phyloP scores from a whole-genome alignment of 2,888 invertebrate species.

The Noctuana brunneofusca region DNA sequence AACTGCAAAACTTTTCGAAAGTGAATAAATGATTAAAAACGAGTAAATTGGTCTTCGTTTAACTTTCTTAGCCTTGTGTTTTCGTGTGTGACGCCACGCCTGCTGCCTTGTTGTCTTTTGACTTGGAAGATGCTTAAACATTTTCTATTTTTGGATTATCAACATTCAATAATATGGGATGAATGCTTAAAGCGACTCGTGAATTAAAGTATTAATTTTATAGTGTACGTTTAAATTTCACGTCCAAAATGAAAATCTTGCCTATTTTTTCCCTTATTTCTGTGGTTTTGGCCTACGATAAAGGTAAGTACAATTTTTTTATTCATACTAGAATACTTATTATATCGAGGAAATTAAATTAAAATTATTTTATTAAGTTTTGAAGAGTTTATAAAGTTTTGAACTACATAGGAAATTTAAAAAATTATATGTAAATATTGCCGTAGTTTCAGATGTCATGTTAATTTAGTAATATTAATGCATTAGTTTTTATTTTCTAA shows the following conservation, averaged over 20 bases:
- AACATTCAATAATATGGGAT: slow-evolving; percentile 35
- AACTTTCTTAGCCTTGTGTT: slow-evolving; percentile 26
- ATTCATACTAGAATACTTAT: background rate
- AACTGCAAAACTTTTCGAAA: slow-evolving; percentile 23
- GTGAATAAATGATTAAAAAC: slow-evolving; percentile 13
- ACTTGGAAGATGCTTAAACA: slow-evolving; percentile 42
- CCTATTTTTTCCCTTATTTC: slow-evolving; percentile 45
- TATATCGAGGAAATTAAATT: background rate
- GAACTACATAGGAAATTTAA: background rate
- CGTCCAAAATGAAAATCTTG: slow-evolving; percentile 44
- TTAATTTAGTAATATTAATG: too few species aligned
- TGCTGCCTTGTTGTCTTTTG: slow-evolving; percentile 37
- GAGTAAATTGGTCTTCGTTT: slow-evolving; percentile 3
- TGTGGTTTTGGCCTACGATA: slow-evolving; percentile 46
- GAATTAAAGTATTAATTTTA: slow-evolving; percentile 19
- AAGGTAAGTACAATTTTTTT: slow-evolving; percentile 41
- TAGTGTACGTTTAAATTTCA: background rate
- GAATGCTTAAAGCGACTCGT: slow-evolving; percentile 14
- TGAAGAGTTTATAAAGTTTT: background rate
- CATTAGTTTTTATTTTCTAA: too few species aligned
- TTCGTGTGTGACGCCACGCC: slow-evolving; percentile 41
- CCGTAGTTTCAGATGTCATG: background rate
- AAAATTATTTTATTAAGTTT: background rate
- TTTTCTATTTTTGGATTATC: slow-evolving; percentile 36
- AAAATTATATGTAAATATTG: slow-evolving; percentile 5